Evolutionary conservation across 2,113 vertebrate species (phyloP), one percentile per base, ranked within the genome.

Genomic region (Probosciger aterrimus): DNA sequence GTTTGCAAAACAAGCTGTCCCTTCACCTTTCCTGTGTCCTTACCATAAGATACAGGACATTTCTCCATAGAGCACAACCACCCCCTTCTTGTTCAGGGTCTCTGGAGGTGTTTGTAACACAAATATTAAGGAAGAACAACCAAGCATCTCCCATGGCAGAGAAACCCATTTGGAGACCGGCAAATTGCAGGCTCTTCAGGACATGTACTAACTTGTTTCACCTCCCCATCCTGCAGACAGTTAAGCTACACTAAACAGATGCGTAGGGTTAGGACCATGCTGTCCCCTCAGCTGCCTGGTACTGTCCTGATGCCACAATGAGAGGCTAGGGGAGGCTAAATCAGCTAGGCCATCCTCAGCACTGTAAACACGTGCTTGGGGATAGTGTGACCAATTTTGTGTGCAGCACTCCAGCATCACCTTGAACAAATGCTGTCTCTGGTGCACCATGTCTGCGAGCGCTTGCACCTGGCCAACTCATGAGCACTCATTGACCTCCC

Each of bases 121-220:
- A 73, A 82, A 53, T 8, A 31, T 31, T 30, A 49, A n/a, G 35
- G 53, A 57, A 67, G 33, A 90, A 31, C 11, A 41, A 49, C 18
- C 35, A 25, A 79, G 23, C 28, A 57, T 19, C 41, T 79, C 35
- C 39, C 33, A 9, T 17, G 20, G 35, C 43, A 68, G 35, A 69
- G 44, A 57, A 90, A 46, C 14, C 22, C 18, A 3, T 65, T 7
- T 63, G 68, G 37, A 73, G 44, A 80, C 18, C 35, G 73, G 30
- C 52, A 90, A 85, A 76, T 30, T 92, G 44, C 73, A 69, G 33
- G 18, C 35, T 46, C 23, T 53, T 73, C 57, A 70, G 46, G 70
- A 75, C 37, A n/a, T 0, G 0, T 24, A 7, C 8, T 8, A 18
- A 10, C 41, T 69, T 52, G 39, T 30, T 23, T 60, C 47, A 23